phyloP scores from a whole-genome alignment of 2,888 invertebrate species.

The Chorisops tibialis region DNA sequence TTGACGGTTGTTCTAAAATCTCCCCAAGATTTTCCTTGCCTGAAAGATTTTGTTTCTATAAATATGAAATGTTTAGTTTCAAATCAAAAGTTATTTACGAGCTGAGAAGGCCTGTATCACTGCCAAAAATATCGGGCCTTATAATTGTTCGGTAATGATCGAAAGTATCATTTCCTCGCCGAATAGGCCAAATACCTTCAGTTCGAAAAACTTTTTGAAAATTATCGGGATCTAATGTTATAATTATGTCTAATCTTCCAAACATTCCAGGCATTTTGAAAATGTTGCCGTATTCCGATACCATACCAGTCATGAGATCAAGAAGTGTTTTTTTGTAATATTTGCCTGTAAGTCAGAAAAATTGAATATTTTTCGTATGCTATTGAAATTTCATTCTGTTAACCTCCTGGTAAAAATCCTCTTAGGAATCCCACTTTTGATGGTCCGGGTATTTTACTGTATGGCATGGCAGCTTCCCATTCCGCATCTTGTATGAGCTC shows the following conservation, averaged over 20 bases:
- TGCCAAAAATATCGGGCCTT: constrained; percentile 49
- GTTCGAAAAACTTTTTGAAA: constrained; percentile 52
- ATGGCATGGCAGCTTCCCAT: constrained; percentile 43
- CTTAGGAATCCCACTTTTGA: constrained; percentile 36
- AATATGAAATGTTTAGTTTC: constrained; percentile 63
- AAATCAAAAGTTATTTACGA: constrained; percentile 53
- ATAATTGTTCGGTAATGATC: constrained; percentile 49
- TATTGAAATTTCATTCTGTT: neutral
- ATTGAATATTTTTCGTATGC: too few relatives aligned
- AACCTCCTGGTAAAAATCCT: constrained; percentile 44
- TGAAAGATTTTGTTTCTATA: constrained; percentile 52
- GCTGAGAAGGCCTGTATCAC: constrained; percentile 43
- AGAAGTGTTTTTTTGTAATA: too few relatives aligned
- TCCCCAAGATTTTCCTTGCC: too few relatives aligned
- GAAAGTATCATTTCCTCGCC: constrained; percentile 50
- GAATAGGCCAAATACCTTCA: constrained; percentile 54
- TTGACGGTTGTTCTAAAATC: constrained; percentile 64
- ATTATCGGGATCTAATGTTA: constrained; percentile 56
- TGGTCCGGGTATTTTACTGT: constrained; percentile 42
- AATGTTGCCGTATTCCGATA: constrained; percentile 48
- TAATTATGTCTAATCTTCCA: constrained; percentile 46
- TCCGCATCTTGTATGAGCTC: constrained; percentile 37
- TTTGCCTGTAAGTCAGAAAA: too few relatives aligned
- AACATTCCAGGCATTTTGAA: constrained; percentile 50
- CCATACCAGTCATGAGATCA: too few relatives aligned